These are phyloP conservation scores for Lycocerus yunnanus DNA, from an alignment of 2,888 invertebrate species.

Conservation along the genomic window DNA sequence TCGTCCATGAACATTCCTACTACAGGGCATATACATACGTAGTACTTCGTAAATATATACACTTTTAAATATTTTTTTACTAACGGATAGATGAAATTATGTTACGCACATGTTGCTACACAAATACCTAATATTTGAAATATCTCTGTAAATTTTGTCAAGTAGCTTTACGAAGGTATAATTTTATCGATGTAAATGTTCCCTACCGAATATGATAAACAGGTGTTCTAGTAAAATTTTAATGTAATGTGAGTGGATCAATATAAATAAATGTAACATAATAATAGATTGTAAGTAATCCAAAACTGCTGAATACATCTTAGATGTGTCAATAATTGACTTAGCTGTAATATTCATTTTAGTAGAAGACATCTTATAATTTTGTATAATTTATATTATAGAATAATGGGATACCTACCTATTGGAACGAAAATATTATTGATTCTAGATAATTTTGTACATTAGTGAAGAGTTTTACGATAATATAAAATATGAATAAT, in stretches of 20 bases:
- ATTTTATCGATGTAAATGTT: conserved; percentile 30
- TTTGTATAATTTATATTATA: conserved; percentile 9
- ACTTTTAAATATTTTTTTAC: background rate
- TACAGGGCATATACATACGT: background rate
- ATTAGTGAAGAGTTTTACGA: conserved; percentile 6
- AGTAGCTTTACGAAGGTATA: conserved; percentile 23
- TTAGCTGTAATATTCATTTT: background rate
- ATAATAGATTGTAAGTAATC: background rate
- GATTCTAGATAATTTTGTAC: conserved; percentile 21
- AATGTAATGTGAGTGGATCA: conserved; percentile 5
- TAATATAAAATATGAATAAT: background rate
- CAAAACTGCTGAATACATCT: background rate
- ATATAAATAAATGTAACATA: background rate
- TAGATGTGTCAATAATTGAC: background rate
- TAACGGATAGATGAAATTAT: conserved; percentile 11
- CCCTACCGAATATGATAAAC: conserved; percentile 11
- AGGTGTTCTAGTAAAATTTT: conserved; percentile 12
- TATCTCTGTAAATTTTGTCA: conserved; percentile 20
- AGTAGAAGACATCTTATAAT: background rate
- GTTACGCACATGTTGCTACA: conserved; percentile 35
- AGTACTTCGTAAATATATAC: background rate
- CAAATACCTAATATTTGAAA: conserved; percentile 33
- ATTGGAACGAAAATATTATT: background rate
- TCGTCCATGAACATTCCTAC: background rate
- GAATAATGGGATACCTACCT: too few relatives aligned